Conservation (phyloP, 2,113 vertebrate genomes). For the Aspidoscelis tigris region DNA sequence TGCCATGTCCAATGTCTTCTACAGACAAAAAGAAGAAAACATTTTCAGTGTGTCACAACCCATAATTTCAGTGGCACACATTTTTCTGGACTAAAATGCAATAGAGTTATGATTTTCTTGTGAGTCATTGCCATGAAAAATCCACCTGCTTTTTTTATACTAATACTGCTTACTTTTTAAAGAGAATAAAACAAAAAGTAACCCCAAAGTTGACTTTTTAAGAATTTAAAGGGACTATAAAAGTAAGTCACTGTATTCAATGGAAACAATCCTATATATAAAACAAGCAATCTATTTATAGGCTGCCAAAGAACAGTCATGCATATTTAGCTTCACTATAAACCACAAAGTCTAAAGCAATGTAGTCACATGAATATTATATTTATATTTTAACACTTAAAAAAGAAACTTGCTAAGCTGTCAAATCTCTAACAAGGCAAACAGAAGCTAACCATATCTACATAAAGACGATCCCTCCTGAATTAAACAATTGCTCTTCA, state of each 20-base stretch:
- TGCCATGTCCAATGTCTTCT: too few relatives aligned
- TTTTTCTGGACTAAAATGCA: too few relatives aligned
- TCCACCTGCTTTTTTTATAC: background rate
- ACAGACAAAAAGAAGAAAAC: too few relatives aligned
- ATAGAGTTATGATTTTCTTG: too few relatives aligned
- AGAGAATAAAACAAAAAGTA: conserved; percentile 6
- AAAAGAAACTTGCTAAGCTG: background rate
- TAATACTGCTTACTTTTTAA: background rate
- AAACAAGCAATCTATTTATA: background rate
- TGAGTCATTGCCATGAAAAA: background rate
- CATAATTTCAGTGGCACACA: too few relatives aligned
- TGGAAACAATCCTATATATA: conserved; percentile 29
- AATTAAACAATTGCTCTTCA: background rate
- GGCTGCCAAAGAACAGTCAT: background rate
- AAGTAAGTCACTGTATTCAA: conserved; percentile 25
- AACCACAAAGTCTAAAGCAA: background rate
- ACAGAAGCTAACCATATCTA: background rate
- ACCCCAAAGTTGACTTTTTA: background rate
- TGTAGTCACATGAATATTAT: background rate
- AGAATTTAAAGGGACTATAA: background rate
- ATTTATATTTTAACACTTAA: background rate
- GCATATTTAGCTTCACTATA: background rate
- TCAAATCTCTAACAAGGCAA: background rate
- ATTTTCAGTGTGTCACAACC: too few relatives aligned
- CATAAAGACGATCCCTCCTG: background rate